These are phyloP conservation scores for Leptopilina clavipes DNA, from an alignment of 1,140 invertebrate species.

Conservation along the genomic window DNA sequence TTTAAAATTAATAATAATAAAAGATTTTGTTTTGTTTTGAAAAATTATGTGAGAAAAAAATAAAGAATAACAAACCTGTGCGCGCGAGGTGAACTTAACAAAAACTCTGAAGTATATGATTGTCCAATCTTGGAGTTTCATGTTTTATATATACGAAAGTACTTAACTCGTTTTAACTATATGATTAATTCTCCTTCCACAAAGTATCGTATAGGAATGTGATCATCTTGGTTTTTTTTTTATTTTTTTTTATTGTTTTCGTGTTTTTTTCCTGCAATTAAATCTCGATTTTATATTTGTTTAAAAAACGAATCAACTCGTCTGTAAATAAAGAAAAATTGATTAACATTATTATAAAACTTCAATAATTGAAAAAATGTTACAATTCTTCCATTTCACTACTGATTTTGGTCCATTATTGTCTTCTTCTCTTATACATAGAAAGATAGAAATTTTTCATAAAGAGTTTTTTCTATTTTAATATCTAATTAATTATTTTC, in stretches of 20 bases:
- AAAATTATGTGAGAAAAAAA: background rate
- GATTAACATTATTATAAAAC: too few species aligned
- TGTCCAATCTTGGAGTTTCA: constrained; percentile 12
- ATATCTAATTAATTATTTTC: too few species aligned
- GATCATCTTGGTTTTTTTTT: constrained; percentile 5
- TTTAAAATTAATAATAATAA: too few species aligned
- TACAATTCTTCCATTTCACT: too few species aligned
- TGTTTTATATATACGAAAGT: constrained; percentile 1
- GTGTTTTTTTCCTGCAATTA: background rate
- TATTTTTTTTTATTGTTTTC: background rate
- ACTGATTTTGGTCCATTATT: too few species aligned
- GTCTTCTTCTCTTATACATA: too few species aligned
- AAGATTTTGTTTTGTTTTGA: background rate
- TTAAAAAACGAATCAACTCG: background rate
- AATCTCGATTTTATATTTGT: background rate
- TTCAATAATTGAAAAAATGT: too few species aligned
- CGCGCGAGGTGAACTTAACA: constrained; percentile 7
- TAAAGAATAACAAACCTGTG: background rate
- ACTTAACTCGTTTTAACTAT: constrained; percentile 6
- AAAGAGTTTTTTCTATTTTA: too few species aligned
- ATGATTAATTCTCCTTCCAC: constrained; percentile 18
- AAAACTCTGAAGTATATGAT: constrained; percentile 6
- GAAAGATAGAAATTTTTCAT: too few species aligned
- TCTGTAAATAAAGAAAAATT: too few species aligned
- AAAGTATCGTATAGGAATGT: background rate